Evolutionary conservation across 1,140 invertebrate genomes (phyloP).

Genomic region (Papilio polytes): DNA sequence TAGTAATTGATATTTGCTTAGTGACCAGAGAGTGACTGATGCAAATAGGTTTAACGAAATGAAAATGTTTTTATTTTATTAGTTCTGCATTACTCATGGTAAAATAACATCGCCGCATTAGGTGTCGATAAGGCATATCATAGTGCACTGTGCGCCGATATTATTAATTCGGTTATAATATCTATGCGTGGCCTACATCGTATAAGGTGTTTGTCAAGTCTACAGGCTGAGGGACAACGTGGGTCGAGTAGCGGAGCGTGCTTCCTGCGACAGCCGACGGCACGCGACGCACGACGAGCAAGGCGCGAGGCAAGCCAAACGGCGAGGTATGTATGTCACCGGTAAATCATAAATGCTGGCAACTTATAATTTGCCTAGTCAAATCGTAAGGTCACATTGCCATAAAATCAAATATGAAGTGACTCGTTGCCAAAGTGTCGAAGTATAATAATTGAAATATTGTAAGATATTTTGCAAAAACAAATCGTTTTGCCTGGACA

Average conservation of each 20-base stretch:
- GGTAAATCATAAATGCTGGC: no score
- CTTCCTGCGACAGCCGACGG: constrained; percentile 68
- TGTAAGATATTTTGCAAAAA: no score
- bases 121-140: not conserved
- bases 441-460: no score
- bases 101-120: not conserved
- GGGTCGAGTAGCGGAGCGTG: constrained; percentile 65
- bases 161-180: constrained; percentile 25
- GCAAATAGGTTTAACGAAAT: not conserved
- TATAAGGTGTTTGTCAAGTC: constrained; percentile 61
- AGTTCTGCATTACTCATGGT: not conserved
- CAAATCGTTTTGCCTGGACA: no score
- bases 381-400: no score
- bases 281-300: constrained; percentile 60
- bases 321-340: not conserved
- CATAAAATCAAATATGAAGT: no score
- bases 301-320: constrained; percentile 42
- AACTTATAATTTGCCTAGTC: no score
- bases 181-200: constrained; percentile 55
- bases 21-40: not conserved
- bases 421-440: no score
- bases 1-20: no score
- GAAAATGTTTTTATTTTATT: not conserved
- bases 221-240: constrained; percentile 55
- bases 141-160: not conserved